Base-by-base conservation (phyloP, 2,888 invertebrate genomes). In the Cataglyphis livida region DNA sequence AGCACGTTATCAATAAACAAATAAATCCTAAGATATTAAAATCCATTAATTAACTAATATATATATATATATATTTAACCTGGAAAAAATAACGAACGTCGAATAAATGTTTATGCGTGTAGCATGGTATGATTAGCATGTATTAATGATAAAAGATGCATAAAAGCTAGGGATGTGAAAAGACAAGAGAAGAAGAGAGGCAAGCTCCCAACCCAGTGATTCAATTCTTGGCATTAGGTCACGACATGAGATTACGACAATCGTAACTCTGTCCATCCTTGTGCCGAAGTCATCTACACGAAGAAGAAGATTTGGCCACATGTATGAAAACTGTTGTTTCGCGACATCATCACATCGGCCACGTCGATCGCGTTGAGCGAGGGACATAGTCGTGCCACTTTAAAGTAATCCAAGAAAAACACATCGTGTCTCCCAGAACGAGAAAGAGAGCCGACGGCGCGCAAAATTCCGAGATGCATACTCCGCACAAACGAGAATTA, bases 221-320 rank as follows among this genome's bases (percentile, higher is more conserved):
- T 92, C 92, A 92, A 92, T 92, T 92, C 88, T 92, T 92, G 92
- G 92, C 92, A 92, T 89, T 83, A 61, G 18, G 65, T 83, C 62
- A 71, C 71, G 84, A 83, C 85, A 85, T 83, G 84, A 89, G 90
- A 91, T 90, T 91, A 91, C 90, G 88, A 90, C 86, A 88, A 75
- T 64, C 87, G 84, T 87, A 87, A 89, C 83, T 89, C 88, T 85
- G 82, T 32, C 76, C 81, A 87, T 88, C 87, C 85, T 87, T 85
- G 84, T 84, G 73, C 38, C 74, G 28, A n/a, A 82, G 85, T 87
- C 87, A 85, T 82, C 75, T 87, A 78, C 87, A 73, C 76, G 78
- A 54, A 38, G 41, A 66, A 38, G 48, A 68, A 68, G 76, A 65
- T 66, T 81, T 83, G 71, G 81, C 74, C 51, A 51, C 62, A 28